These are phyloP conservation scores for Acanthurus tractus DNA, from an alignment of 2,797 vertebrate species.

Conservation along the genomic window DNA sequence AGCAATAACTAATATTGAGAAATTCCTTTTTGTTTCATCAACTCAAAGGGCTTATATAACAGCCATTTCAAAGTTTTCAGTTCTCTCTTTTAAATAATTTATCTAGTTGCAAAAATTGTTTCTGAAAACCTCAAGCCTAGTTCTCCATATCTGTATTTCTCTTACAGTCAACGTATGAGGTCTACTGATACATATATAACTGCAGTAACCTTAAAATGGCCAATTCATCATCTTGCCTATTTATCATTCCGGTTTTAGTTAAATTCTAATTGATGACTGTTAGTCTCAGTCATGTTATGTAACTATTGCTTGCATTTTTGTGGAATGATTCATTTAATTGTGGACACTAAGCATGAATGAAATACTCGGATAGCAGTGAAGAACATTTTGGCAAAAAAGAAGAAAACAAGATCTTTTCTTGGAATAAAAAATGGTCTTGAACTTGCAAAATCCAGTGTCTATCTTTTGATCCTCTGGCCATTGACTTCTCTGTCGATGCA, in stretches of 20 bases:
- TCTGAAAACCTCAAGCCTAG: no score
- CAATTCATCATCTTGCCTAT: background rate
- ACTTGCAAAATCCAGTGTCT: background rate
- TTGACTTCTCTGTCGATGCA: slow-evolving; percentile 34
- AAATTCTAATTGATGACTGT: background rate
- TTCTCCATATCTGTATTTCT: no score
- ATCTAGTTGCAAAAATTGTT: no score
- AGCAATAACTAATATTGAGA: background rate
- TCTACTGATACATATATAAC: no score
- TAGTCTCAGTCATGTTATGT: background rate
- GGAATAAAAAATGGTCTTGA: background rate
- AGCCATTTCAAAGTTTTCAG: no score
- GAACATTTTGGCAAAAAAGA: background rate
- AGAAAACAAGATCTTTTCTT: background rate
- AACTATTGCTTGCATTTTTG: background rate
- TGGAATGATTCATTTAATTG: background rate
- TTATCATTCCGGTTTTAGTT: background rate
- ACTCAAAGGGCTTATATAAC: no score
- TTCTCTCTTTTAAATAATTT: no score
- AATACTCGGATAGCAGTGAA: background rate
- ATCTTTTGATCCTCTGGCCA: slow-evolving; percentile 53
- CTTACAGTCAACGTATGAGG: no score
- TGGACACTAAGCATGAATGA: background rate
- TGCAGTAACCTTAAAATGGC: no score
- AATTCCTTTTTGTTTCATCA: background rate